Conservation (phyloP, 2,888 invertebrate genomes). For the Eueremaeus valkanovi region DNA sequence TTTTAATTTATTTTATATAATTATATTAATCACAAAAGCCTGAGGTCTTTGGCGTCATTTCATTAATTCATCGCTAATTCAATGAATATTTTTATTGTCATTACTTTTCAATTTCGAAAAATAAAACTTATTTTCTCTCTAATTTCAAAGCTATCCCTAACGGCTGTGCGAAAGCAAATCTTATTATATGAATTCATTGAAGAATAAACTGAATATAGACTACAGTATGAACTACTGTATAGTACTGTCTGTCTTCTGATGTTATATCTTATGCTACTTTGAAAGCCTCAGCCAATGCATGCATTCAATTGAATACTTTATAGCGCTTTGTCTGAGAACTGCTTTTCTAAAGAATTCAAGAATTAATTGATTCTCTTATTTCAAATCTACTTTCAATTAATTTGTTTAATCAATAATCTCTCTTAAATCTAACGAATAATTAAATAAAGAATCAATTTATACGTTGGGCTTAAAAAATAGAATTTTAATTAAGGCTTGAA, state of each 20-base stretch:
- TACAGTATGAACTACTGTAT: too few relatives aligned
- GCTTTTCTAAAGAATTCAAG: background rate
- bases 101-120: slow-evolving; percentile 11
- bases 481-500: too few relatives aligned
- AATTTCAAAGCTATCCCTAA: slow-evolving; percentile 12
- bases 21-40: background rate
- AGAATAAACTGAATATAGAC: background rate
- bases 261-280: background rate
- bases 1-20: slow-evolving; percentile 6
- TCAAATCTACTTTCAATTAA: background rate
- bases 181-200: slow-evolving; percentile 28
- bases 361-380: background rate
- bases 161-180: slow-evolving; percentile 9
- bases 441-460: background rate
- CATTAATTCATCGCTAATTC: background rate
- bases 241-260: background rate
- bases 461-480: too few relatives aligned
- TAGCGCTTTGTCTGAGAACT: background rate
- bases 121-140: slow-evolving; percentile 19
- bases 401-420: slow-evolving; percentile 6
- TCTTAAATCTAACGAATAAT: background rate
- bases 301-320: background rate
- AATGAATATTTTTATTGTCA: slow-evolving; percentile 21
- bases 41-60: background rate
- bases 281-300: background rate